Base-by-base conservation (phyloP, 1,140 invertebrate species). In the Atopsyche davidsoni region DNA sequence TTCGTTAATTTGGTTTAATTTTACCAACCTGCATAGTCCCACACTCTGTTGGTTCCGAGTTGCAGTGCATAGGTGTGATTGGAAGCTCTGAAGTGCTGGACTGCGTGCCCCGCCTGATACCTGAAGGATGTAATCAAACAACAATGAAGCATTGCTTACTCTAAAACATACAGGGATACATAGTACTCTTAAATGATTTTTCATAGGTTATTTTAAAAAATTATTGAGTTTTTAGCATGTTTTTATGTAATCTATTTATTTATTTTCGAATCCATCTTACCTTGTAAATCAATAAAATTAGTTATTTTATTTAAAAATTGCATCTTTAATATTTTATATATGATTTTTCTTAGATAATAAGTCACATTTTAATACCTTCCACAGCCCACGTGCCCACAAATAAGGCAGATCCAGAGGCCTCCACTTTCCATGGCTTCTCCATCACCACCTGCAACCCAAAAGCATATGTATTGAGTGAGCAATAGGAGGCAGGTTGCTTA, bases 321-420 rank as follows among this genome's bases (percentile, higher is more conserved):
- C 10, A 28, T 4, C 7, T 23, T 9, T 10, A 16, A 14, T 18
- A 17, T 51, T 53, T 11, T 40, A 10, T 43, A 24, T 43, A 43
- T 32, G 41, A 47, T 21, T n/a, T n/a, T n/a, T n/a, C n/a, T n/a
- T n/a, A n/a, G n/a, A n/a, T n/a, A n/a, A n/a, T n/a, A n/a, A n/a
- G n/a, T 19, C 9, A 19, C 17, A 10, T 42, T 28, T 14, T 43
- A 35, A 46, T 62, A 78, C 57, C 91, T 74, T 11, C 94, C 93
- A 75, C 97, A 99, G 25, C 96, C 97, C 35, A 99, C 86, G 71
- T 98, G 89, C 10, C 96, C 97, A 72, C 97, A 99, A 54, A 99
- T 96, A 13, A 99, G 72, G 69, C 97, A 99, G 57, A 99, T 98
- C 97, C 97, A 99, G 1, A 99, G 72, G 53, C 90, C 89, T 65